Evolutionary conservation across 2,888 invertebrate species (phyloP), one percentile per base, ranked within the genome.

Genomic region (Amblyjoppa proteus): DNA sequence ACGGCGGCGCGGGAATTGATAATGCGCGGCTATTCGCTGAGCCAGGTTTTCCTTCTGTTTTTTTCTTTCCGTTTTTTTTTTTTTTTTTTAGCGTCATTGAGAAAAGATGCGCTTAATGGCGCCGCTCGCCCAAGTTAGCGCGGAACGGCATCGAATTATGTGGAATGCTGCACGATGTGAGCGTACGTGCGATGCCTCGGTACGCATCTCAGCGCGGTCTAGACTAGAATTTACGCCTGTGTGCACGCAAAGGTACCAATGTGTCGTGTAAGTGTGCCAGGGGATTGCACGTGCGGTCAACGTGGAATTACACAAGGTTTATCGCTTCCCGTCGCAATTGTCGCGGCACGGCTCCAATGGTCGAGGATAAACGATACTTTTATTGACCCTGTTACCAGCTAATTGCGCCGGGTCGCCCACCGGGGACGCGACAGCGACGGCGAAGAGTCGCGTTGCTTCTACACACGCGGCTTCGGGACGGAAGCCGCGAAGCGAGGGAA

Each of bases 301-400:
- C 76, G 73, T 80, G 51, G 79, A 89, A 90, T 88, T 87, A 85
- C 74, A 81, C 82, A 66, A 87, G 75, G 81, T 89, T 89, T 88
- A 90, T 91, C 89, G 88, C 69, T 88, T 89, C 89, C 88, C 89
- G 89, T 79, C 82, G 89, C 89, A 89, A 90, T 91, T 90, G 92
- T 90, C 89, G 90, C 89, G 83, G 84, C 87, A 87, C 81, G 80
- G 69, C 81, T 79, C 85, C 51, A 76, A 87, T 86, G 81, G 83
- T 79, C 71, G 88, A 86, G 90, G 90, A 91, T 91, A 90, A 92
- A 92, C 91, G 92, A 91, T 90, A 89, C 88, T 92, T 92, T 92
- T 91, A 92, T 92, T 91, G 89, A 88, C 82, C 90, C 88, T 89
- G 87, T 90, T 90, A 88, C 88, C 77, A 88, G 87, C 89, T 92